These are phyloP conservation scores for Saturnia pavonia DNA, from an alignment of 2,888 invertebrate genomes.

Conservation along the genomic window DNA sequence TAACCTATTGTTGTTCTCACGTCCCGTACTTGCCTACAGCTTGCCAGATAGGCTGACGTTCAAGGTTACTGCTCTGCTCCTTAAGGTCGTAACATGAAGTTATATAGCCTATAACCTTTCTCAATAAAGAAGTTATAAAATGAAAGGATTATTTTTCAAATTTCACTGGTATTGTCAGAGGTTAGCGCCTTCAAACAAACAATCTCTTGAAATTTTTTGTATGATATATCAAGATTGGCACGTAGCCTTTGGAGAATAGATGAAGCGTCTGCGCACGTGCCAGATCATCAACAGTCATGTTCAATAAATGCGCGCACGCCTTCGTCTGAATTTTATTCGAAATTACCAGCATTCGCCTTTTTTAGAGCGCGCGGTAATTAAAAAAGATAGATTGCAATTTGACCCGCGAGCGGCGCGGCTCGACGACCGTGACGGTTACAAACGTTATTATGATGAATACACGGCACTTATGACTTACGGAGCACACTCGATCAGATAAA, in stretches of 20 bases:
- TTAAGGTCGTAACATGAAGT: too few relatives aligned
- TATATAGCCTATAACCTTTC: too few relatives aligned
- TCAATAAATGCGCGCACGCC: constrained; percentile 72
- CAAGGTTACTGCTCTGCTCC: too few relatives aligned
- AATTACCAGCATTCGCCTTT: constrained; percentile 66
- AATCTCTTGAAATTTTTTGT: background rate
- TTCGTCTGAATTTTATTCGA: constrained; percentile 60
- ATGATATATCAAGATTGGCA: background rate
- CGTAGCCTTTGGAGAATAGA: background rate
- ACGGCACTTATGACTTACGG: constrained; percentile 59
- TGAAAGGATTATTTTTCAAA: too few relatives aligned
- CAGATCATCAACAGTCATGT: constrained; percentile 31
- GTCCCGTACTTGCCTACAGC: too few relatives aligned
- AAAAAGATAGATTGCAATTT: constrained; percentile 79
- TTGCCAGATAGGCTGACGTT: too few relatives aligned
- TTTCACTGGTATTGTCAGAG: too few relatives aligned
- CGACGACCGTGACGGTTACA: constrained; percentile 71
- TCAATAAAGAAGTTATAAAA: too few relatives aligned
- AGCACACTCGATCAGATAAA: constrained; percentile 71
- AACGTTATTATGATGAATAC: constrained; percentile 77
- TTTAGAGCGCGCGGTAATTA: constrained; percentile 72
- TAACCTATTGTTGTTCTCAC: too few relatives aligned
- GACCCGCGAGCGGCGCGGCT: constrained; percentile 69
- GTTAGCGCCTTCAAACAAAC: too few relatives aligned
- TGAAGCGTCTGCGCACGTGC: background rate